A percentile compares a stretch with the other conserved stretches of the same genome.
Evolutionary conservation across 2,797 vertebrate genomes (phyloP).

Genomic region (Mormyrops boulengeri): DNA sequence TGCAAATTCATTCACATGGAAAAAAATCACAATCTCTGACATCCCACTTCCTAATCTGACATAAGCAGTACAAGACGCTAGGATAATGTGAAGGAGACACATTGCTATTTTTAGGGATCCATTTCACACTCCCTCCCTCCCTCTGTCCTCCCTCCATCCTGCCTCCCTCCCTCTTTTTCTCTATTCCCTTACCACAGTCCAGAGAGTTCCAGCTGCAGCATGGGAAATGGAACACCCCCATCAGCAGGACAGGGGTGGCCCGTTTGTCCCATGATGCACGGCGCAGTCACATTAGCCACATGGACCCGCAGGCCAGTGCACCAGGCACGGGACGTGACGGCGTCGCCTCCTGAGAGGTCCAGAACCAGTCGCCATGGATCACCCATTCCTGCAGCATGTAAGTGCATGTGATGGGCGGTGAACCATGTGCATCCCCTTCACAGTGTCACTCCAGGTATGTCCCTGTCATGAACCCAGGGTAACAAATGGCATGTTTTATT

Average conservation of each 20-base stretch:
- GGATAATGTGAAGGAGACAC: constrained; percentile 52
- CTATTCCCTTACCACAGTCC: neutral
- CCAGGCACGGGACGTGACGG: neutral
- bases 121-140: constrained; percentile 42
- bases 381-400: neutral
- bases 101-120: constrained; percentile 59
- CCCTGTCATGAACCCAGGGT: neutral
- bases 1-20: constrained; percentile 31
- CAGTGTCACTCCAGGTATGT: neutral
- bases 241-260: neutral
- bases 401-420: neutral
- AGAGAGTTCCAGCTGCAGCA: neutral
- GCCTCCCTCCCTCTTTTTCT: constrained; percentile 7
- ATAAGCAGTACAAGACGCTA: constrained; percentile 39
- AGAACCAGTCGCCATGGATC: neutral
- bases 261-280: neutral
- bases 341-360: neutral
- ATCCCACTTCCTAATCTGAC: constrained; percentile 51
- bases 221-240: neutral
- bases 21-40: constrained; percentile 47
- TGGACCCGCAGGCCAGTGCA: neutral
- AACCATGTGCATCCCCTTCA: neutral
- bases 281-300: neutral
- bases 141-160: neutral
- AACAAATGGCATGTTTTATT: neutral